Evolutionary conservation across 2,888 invertebrate species (phyloP), one percentile per base, ranked within the genome.

Genomic region (Philhelius pedissequus): DNA sequence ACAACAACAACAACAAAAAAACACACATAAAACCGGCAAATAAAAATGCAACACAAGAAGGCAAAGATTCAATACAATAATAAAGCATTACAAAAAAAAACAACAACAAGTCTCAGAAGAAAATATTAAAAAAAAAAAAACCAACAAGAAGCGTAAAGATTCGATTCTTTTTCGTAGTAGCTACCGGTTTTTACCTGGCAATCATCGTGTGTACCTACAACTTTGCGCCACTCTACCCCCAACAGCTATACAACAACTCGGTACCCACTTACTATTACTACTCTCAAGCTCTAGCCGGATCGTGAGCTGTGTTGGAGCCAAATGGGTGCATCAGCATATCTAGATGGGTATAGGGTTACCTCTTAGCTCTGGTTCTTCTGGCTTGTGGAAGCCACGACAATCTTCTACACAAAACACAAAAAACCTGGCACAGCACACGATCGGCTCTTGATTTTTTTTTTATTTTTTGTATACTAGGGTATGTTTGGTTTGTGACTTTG

Each of bases 101-200:
- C 48, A 66, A 50, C 71, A 40, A n/a, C 27, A 50, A 50, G 56
- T 64, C 58, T 50, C 66, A 66, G 62, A 5, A 66, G 45, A 64
- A 62, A 68, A 62, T 38, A 52, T 9, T 8, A 30, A 11, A 11
- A 15, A 60, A 56, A 54, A 78, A 74, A 84, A 79, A 64, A 52
- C 75, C 84, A 80, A 84, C 84, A 80, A 80, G 84, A 84, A 84
- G 75, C 68, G 71, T 84, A 84, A 84, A 83, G 78, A 83, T 80
- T 84, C 62, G 75, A 84, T 80, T 84, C 83, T 74, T 69, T 79
- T 68, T 76, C 71, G 80, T 75, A 80, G 84, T 80, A 84, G 84
- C 84, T 84, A 84, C 84, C 84, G 84, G 84, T 84, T 84, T 84
- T 84, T 84, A 84, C 84, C 84, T 84, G 80, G 66, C 58, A 71